Conservation (phyloP, 2,113 vertebrate genomes). For the Catagonus wagneri region DNA sequence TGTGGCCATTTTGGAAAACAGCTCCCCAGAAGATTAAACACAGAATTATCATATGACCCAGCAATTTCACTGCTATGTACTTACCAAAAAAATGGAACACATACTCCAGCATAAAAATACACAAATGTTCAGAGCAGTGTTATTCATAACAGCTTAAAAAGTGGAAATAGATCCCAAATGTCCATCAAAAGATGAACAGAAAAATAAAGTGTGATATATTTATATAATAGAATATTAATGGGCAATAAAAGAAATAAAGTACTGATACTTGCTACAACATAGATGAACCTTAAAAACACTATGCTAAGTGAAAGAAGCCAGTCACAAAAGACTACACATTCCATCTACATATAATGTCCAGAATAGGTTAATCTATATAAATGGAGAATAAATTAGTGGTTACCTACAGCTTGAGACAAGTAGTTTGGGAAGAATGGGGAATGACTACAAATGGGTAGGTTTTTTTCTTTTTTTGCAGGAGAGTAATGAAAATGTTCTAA, state of each 20-base stretch:
- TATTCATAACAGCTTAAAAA: neutral
- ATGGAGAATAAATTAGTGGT: neutral
- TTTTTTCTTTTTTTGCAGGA: neutral
- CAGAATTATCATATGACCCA: neutral
- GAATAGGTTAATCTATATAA: neutral
- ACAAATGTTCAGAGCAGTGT: neutral
- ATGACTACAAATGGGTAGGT: neutral
- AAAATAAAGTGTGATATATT: neutral
- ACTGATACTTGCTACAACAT: neutral
- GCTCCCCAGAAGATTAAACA: neutral
- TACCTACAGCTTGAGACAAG: neutral
- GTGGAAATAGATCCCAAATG: neutral
- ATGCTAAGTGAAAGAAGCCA: neutral
- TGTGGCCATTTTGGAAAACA: neutral
- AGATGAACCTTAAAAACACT: neutral
- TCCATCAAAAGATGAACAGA: neutral
- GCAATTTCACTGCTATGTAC: neutral
- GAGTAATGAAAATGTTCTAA: neutral
- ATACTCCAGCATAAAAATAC: neutral
- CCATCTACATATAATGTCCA: neutral
- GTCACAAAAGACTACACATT: neutral
- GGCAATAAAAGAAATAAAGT: neutral
- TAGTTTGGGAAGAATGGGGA: neutral
- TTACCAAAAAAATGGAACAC: neutral
- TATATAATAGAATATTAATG: neutral